A percentile compares a stretch with the other conserved stretches of the same genome.
Evolutionary conservation across 2,797 vertebrate genomes (phyloP).

Genomic region (Helostoma temminkii): DNA sequence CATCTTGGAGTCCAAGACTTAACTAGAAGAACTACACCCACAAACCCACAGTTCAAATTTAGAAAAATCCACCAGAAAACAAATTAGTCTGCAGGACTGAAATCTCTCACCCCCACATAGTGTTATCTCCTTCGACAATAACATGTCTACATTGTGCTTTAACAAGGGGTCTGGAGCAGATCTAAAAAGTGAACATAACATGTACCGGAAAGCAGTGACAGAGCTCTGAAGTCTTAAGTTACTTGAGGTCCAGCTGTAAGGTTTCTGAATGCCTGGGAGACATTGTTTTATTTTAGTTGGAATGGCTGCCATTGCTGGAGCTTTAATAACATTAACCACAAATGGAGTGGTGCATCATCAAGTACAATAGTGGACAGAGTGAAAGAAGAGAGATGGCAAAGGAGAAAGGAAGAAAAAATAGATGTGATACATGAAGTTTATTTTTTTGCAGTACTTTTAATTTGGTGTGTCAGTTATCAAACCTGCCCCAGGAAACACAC

Average conservation of each 20-base stretch:
- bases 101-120: slow-evolving; percentile 45
- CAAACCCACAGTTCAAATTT: slow-evolving; percentile 8
- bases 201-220: slow-evolving; percentile 65
- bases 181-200: slow-evolving; percentile 54
- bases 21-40: slow-evolving; percentile 8
- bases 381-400: slow-evolving; percentile 1
- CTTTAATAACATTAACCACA: slow-evolving; percentile 79
- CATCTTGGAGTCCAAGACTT: slow-evolving; percentile 6
- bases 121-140: slow-evolving; percentile 57
- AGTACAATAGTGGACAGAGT: no score
- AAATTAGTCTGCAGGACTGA: slow-evolving; percentile 35
- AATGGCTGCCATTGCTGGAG: slow-evolving; percentile 52
- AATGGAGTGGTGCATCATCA: slow-evolving; percentile 68
- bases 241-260: slow-evolving; percentile 70
- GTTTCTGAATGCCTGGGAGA: slow-evolving; percentile 62
- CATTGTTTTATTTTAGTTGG: slow-evolving; percentile 81
- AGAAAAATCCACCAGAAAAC: not conserved
- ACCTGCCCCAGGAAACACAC: slow-evolving; percentile 41
- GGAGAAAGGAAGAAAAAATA: not conserved
- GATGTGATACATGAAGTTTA: slow-evolving; percentile 22
- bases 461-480: slow-evolving; percentile 34
- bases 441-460: slow-evolving; percentile 44
- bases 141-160: slow-evolving; percentile 46
- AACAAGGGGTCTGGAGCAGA: slow-evolving; percentile 50
- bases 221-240: slow-evolving; percentile 60